Percentiles rank a stretch among this genome's conserved stretches.
These are phyloP conservation scores for Numenius arquata DNA, from an alignment of 2,113 vertebrate species.

Conservation along the genomic window DNA sequence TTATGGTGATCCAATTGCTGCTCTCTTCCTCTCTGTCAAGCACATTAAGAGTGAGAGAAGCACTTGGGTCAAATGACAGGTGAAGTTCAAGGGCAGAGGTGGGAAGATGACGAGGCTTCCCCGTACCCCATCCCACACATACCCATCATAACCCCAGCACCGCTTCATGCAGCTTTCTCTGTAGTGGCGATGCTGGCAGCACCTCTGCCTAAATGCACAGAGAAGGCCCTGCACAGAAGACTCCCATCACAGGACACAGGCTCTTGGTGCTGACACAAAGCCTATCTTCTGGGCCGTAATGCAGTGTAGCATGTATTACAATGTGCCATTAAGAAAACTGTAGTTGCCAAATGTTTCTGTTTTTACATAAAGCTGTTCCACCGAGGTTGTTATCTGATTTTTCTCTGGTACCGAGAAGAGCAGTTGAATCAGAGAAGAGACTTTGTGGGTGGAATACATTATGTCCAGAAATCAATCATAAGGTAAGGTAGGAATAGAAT, in stretches of 20 bases:
- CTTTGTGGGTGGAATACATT: slow-evolving; percentile 54
- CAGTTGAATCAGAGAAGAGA: slow-evolving; percentile 45
- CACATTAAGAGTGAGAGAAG: background rate
- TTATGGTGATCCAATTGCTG: background rate
- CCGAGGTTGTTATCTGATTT: slow-evolving; percentile 36
- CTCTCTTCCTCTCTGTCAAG: background rate
- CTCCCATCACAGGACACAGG: rapidly evolving
- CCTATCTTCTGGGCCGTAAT: background rate
- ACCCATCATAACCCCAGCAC: background rate
- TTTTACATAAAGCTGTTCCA: slow-evolving; percentile 23
- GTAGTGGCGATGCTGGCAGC: background rate
- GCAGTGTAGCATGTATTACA: background rate
- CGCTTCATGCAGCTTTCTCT: background rate
- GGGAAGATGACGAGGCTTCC: background rate
- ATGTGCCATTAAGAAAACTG: background rate
- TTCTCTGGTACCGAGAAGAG: slow-evolving; percentile 35
- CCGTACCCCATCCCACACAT: rapidly evolving
- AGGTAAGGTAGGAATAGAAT: slow-evolving; percentile 40
- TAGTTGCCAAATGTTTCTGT: slow-evolving; percentile 16
- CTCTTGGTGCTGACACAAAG: background rate
- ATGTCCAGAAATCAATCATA: slow-evolving; percentile 52
- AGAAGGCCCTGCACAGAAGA: background rate
- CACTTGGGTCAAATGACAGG: background rate
- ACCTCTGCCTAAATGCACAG: background rate
- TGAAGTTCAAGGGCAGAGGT: background rate